phyloP scores from a whole-genome alignment of 64 coral and sea anemone species.

The Acropora yongei region DNA sequence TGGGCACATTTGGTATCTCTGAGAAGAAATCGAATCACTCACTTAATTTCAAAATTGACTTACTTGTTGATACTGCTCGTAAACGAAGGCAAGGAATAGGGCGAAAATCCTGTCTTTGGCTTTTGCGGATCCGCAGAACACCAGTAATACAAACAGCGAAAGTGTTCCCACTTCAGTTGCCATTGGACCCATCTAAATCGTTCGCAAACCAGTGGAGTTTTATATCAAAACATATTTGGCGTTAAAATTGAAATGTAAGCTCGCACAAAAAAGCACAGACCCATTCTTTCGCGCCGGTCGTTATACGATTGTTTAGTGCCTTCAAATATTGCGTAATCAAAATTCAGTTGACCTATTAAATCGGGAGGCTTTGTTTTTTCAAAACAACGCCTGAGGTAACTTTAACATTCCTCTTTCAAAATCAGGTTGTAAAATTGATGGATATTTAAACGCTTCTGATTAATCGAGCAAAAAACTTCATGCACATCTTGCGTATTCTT shows the following conservation, averaged over 20 bases:
- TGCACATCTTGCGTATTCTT: no score
- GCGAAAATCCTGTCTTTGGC: not conserved
- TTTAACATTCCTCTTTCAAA: not conserved
- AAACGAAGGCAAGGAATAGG: not conserved
- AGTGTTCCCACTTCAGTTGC: not conserved
- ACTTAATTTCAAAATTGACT: not conserved
- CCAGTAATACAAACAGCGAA: not conserved
- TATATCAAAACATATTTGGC: slow-evolving; percentile 4
- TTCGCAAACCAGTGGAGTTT: not conserved
- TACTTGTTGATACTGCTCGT: slow-evolving; percentile 12
- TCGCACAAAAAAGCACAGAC: not conserved
- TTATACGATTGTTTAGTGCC: not conserved
- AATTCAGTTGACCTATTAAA: not conserved
- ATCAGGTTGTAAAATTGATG: no score
- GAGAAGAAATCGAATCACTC: not conserved
- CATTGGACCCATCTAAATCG: slow-evolving; percentile 16
- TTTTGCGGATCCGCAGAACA: not conserved
- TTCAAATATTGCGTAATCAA: not conserved
- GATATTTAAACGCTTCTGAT: no score
- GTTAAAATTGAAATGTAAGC: not conserved
- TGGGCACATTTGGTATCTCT: not conserved
- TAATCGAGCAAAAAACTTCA: no score
- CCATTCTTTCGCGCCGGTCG: not conserved
- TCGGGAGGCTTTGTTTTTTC: not conserved
- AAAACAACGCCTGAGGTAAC: not conserved